phyloP scores from a whole-genome alignment of 92 coral and sea anemone genomes.

The Zoanthus sociatus region DNA sequence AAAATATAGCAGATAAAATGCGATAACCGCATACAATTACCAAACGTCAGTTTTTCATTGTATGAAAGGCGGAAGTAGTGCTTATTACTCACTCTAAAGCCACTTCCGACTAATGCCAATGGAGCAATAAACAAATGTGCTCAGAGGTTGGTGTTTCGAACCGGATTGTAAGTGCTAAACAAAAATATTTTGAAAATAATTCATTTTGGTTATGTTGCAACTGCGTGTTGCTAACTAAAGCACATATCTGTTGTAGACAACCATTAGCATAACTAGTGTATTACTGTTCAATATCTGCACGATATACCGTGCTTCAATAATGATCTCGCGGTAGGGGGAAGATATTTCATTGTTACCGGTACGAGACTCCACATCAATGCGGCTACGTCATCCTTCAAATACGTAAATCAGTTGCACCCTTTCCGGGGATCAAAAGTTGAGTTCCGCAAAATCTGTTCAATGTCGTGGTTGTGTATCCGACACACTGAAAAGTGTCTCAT shows the following conservation, averaged over 20 bases:
- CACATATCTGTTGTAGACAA: not conserved
- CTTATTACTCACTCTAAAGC: not conserved
- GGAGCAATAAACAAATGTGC: not conserved
- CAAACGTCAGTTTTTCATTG: not conserved
- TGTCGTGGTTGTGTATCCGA: not conserved
- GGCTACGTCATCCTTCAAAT: not conserved
- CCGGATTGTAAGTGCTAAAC: not conserved
- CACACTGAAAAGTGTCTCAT: not conserved
- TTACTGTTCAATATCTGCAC: not conserved
- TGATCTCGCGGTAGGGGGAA: not conserved
- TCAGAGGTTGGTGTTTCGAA: conserved; percentile 4
- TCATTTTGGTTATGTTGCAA: not conserved
- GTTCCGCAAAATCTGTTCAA: conserved; percentile 5
- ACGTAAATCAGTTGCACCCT: conserved; percentile 33
- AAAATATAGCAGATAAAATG: not conserved
- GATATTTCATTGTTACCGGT: conserved; percentile 5
- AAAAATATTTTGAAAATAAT: not conserved
- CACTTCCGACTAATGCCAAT: not conserved
- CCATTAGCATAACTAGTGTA: not conserved
- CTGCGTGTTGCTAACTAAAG: not conserved
- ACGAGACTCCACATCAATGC: not conserved
- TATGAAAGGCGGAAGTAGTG: not conserved
- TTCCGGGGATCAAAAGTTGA: conserved; percentile 11
- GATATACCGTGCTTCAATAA: not conserved
- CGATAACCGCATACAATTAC: not conserved